Evolutionary conservation across 2,888 invertebrate species (phyloP).

Genomic region (Monoplex corrugatus): DNA sequence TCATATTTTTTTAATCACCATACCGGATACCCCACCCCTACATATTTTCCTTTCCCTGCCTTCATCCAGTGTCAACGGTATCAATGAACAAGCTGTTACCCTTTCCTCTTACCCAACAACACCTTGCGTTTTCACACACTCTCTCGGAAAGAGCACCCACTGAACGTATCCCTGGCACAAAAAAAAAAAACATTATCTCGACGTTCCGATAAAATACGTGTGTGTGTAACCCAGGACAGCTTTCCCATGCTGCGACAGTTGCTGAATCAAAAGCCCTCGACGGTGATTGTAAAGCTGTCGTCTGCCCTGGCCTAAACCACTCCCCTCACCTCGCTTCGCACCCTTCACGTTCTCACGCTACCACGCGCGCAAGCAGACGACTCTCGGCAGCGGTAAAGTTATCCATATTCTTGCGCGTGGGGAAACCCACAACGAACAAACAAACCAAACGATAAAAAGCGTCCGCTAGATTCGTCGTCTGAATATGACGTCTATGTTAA

Average conservation of each 20-base stretch:
- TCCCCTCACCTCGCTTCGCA: constrained; percentile 29
- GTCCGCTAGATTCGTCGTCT: not conserved
- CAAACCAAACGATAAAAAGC: not conserved
- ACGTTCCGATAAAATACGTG: not conserved
- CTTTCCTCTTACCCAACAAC: constrained; percentile 3
- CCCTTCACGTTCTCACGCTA: constrained; percentile 45
- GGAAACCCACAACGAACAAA: not conserved
- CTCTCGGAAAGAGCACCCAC: not conserved
- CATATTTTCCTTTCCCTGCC: no score
- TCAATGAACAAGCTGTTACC: constrained; percentile 40
- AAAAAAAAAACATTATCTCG: constrained; percentile 37
- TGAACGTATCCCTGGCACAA: not conserved
- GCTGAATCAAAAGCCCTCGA: constrained; percentile 8
- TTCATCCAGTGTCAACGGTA: no score
- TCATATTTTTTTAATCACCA: no score
- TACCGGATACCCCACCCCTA: no score
- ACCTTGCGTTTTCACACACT: constrained; percentile 35
- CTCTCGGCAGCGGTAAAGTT: not conserved
- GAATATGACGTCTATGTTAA: not conserved
- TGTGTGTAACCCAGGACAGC: not conserved
- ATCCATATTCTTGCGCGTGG: constrained; percentile 19
- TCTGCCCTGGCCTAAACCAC: not conserved
- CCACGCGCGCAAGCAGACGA: constrained; percentile 45
- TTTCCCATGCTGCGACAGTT: constrained; percentile 45
- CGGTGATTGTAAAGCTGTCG: not conserved